phyloP scores from a whole-genome alignment of 2,797 vertebrate species.

The Gymnopithys bicolor region DNA sequence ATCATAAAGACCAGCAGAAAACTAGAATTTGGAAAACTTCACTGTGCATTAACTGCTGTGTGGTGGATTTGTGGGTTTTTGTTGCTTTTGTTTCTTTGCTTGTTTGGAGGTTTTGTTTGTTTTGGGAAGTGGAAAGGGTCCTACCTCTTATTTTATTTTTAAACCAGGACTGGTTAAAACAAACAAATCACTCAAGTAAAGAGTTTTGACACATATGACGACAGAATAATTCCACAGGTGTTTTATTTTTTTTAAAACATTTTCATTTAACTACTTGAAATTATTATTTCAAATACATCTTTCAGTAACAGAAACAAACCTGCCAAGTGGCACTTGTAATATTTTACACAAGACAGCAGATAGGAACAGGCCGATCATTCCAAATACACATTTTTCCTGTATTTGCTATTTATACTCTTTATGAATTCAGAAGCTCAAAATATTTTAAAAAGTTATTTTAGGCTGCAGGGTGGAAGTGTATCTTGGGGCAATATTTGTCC shows the following conservation, averaged over 20 bases:
- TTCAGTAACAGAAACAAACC: slow-evolving; percentile 22
- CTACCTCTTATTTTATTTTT: accelerated
- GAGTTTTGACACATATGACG: slow-evolving; percentile 36
- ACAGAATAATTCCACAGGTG: slow-evolving; percentile 21
- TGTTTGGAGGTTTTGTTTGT: neutral
- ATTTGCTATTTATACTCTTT: neutral
- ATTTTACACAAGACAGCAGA: neutral
- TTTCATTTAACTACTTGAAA: slow-evolving; percentile 41
- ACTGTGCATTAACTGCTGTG: neutral
- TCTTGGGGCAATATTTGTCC: neutral
- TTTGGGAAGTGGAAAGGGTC: neutral
- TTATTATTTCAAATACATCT: slow-evolving; percentile 27
- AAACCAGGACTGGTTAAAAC: neutral
- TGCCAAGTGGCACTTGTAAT: neutral
- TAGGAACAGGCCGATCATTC: neutral
- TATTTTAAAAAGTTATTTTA: slow-evolving; percentile 2
- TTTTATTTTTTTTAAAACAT: neutral
- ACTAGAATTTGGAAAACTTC: slow-evolving; percentile 28
- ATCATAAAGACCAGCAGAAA: slow-evolving; percentile 24
- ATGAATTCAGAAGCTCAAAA: neutral
- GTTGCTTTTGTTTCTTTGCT: neutral
- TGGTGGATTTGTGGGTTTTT: neutral
- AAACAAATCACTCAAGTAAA: slow-evolving; percentile 18
- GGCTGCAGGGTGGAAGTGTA: neutral
- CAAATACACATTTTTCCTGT: neutral